Conservation (phyloP, 2,888 invertebrate species). For the Drosophila neotestacea region DNA sequence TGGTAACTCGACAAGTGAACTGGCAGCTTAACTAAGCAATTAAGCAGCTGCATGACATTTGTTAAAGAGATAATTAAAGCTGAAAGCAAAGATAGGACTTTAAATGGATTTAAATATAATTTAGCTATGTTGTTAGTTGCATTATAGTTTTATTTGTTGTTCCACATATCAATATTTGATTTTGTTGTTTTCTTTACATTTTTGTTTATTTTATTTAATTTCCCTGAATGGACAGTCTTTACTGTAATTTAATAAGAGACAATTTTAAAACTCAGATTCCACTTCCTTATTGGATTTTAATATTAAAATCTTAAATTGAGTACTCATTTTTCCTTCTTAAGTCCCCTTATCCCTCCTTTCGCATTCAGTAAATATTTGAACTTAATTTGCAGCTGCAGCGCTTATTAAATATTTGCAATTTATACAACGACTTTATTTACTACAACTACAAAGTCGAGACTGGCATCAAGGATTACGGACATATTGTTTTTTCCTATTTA, state of each 20-base stretch:
- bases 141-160: too few species aligned
- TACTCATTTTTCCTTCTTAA: background rate
- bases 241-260: constrained; percentile 24
- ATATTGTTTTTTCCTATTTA: constrained; percentile 22
- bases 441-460: constrained; percentile 27
- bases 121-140: too few species aligned
- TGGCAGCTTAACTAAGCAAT: constrained; percentile 34
- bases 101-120: background rate
- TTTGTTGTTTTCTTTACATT: background rate
- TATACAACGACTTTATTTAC: constrained; percentile 46
- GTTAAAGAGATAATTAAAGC: background rate
- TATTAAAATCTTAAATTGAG: constrained; percentile 30
- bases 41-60: constrained; percentile 21
- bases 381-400: constrained; percentile 62
- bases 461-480: constrained; percentile 24
- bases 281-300: constrained; percentile 12
- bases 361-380: constrained; percentile 59
- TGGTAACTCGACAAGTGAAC: constrained; percentile 34
- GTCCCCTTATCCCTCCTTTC: background rate
- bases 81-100: background rate
- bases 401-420: constrained; percentile 73
- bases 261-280: constrained; percentile 6
- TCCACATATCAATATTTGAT: too few species aligned
- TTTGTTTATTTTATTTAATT: background rate
- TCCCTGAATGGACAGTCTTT: background rate